Evolutionary conservation across 2,797 vertebrate genomes (phyloP).

Genomic region (Rhinatrema bivittatum): DNA sequence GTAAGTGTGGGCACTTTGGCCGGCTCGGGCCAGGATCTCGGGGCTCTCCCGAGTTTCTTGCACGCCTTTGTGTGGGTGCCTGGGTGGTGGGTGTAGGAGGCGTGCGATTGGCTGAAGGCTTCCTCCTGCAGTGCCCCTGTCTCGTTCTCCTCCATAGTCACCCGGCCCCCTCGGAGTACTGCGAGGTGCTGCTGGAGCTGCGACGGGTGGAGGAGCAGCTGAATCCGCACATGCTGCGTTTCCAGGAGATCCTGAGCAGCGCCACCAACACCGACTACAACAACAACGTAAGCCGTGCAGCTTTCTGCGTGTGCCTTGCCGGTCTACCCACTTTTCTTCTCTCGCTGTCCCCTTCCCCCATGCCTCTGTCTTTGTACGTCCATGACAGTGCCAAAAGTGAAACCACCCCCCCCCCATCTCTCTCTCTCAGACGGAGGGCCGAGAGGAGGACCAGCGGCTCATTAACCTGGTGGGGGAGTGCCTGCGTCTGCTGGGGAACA

Average conservation of each 20-base stretch:
- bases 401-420: not conserved
- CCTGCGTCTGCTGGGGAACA: slow-evolving; percentile 79
- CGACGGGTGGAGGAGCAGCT: slow-evolving; percentile 74
- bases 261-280: slow-evolving; percentile 76
- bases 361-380: too few relatives aligned
- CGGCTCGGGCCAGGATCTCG: too few relatives aligned
- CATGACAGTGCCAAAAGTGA: not conserved
- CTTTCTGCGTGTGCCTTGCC: fast-evolving
- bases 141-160: slow-evolving; percentile 49
- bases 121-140: too few relatives aligned
- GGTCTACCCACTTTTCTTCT: not conserved
- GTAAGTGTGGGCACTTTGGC: too few relatives aligned
- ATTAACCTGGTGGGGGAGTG: slow-evolving; percentile 79
- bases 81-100: too few relatives aligned
- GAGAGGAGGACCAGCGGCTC: slow-evolving; percentile 78
- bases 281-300: slow-evolving; percentile 61
- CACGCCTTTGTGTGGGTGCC: too few relatives aligned
- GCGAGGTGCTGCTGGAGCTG: slow-evolving; percentile 78
- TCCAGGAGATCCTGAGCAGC: slow-evolving; percentile 73
- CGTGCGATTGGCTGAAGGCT: too few relatives aligned
- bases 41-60: too few relatives aligned
- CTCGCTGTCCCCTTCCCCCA: too few relatives aligned
- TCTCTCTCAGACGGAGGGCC: slow-evolving; percentile 59
- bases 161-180: slow-evolving; percentile 73
- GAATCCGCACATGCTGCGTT: slow-evolving; percentile 82